A percentile compares a stretch with the other conserved stretches of the same genome.
Conservation (phyloP, 2,888 invertebrate genomes). For the Sepiola atlantica region DNA sequence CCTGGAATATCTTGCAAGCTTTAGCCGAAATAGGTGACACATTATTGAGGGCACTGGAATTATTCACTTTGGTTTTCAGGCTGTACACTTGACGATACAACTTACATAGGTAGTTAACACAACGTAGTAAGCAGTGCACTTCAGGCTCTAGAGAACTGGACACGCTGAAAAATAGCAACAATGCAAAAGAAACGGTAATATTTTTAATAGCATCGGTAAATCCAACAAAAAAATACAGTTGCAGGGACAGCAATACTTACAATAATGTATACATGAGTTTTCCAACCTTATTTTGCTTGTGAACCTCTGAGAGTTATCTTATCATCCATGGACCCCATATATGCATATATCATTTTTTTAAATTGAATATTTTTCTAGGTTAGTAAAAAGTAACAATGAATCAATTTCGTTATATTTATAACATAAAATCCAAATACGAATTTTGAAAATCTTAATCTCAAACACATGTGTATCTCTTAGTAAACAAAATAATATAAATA, state of each 20-base stretch:
- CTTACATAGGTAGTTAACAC: constrained; percentile 62
- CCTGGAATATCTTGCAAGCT: constrained; percentile 58
- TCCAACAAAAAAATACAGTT: background rate
- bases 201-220: background rate
- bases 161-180: constrained; percentile 56
- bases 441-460: too few relatives aligned
- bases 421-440: too few relatives aligned
- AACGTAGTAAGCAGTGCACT: constrained; percentile 62
- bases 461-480: too few relatives aligned
- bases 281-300: too few relatives aligned
- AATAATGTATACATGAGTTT: background rate
- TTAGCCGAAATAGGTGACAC: constrained; percentile 54
- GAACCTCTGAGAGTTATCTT: too few relatives aligned
- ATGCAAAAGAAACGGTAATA: background rate
- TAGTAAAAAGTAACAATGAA: too few relatives aligned
- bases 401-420: too few relatives aligned
- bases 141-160: constrained; percentile 64
- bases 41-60: constrained; percentile 52
- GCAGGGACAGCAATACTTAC: background rate
- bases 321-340: too few relatives aligned
- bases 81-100: constrained; percentile 54
- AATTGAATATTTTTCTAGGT: too few relatives aligned
- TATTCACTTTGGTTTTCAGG: constrained; percentile 47
- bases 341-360: too few relatives aligned
- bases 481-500: too few relatives aligned